Evolutionary conservation across 2,797 vertebrate species (phyloP).

Genomic region (Melanotaenia nigrans): DNA sequence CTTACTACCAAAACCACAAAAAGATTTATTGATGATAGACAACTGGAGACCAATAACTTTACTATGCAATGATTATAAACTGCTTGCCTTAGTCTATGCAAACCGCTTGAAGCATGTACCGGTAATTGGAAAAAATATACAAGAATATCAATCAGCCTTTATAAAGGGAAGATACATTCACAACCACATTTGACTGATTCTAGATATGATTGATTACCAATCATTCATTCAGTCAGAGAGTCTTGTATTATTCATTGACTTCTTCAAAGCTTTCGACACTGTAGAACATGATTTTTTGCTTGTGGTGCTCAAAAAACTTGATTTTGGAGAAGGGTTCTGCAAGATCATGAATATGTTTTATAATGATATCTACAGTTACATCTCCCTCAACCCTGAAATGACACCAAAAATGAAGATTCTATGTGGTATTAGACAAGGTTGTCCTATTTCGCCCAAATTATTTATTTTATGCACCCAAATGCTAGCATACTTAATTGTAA

Average conservation of each 20-base stretch:
- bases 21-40: neutral
- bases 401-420: neutral
- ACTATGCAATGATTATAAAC: conserved; percentile 14
- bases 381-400: neutral
- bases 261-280: neutral
- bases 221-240: neutral
- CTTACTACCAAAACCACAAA: conserved; percentile 7
- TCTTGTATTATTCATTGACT: neutral
- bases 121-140: neutral
- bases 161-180: neutral
- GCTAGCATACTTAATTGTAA: too few relatives aligned
- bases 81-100: neutral
- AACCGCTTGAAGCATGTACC: neutral
- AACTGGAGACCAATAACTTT: neutral
- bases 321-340: neutral
- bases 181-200: neutral
- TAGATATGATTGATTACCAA: neutral
- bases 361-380: conserved; percentile 1
- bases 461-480: too few relatives aligned
- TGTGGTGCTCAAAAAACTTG: neutral
- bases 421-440: neutral
- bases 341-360: neutral
- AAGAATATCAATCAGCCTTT: neutral
- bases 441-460: too few relatives aligned
- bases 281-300: neutral